Evolutionary conservation across 2,888 invertebrate species (phyloP).

Genomic region (Tiphia femorata): DNA sequence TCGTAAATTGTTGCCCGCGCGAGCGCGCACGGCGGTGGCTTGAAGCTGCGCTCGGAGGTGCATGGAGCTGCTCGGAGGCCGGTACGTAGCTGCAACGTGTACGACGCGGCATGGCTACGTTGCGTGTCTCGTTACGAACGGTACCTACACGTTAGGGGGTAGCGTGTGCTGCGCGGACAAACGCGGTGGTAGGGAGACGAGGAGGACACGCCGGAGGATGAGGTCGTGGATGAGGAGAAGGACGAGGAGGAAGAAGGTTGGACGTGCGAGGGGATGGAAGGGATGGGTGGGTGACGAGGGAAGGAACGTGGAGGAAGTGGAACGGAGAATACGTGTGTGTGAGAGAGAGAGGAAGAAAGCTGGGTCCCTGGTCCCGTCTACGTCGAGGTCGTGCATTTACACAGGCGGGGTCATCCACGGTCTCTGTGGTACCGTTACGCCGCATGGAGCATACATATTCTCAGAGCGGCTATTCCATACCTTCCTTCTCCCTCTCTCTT

Average conservation of each 20-base stretch:
- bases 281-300: not conserved
- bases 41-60: too few species aligned
- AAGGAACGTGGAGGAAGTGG: not conserved
- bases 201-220: too few species aligned
- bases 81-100: too few species aligned
- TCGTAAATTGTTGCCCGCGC: slow-evolving; percentile 2
- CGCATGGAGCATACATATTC: slow-evolving; percentile 54
- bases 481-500: not conserved
- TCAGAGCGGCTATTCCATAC: slow-evolving; percentile 42
- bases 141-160: slow-evolving; percentile 31
- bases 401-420: slow-evolving; percentile 63
- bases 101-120: too few species aligned
- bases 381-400: slow-evolving; percentile 64
- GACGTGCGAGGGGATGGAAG: too few species aligned
- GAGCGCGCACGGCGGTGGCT: slow-evolving; percentile 17
- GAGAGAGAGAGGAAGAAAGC: slow-evolving; percentile 1
- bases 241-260: too few species aligned
- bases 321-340: not conserved
- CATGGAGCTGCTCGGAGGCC: too few species aligned
- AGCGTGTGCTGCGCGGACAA: slow-evolving; percentile 20
- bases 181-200: not conserved
- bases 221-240: too few species aligned
- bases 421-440: slow-evolving; percentile 62
- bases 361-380: slow-evolving; percentile 43
- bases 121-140: slow-evolving; percentile 49